Base-by-base conservation (phyloP, 2,888 invertebrate species). In the Spilarctia lutea region DNA sequence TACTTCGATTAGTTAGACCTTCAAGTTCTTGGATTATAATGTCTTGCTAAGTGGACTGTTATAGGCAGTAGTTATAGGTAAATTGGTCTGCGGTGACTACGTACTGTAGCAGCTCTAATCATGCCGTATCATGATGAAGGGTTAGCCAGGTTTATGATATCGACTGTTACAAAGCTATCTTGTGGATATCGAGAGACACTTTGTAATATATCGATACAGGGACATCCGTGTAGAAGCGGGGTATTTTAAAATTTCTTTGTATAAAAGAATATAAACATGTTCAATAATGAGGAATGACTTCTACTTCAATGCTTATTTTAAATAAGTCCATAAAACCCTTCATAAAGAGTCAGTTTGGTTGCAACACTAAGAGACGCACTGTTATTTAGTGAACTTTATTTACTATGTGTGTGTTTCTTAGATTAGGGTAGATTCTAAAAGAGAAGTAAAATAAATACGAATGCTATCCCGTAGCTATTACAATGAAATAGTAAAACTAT, bases 81-180 rank as follows among this genome's bases (percentile, higher is more conserved):
- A 27, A 39, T 4, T 7, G 18, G 20, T 20, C 30, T 39, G 65
- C n/a, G 65, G n/a, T 35, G n/a, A 66, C 1, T 13, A 39, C 18
- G 39, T n/a, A 39, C n/a, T 35, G 11, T 24, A 3, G 18, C 33
- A 30, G 65, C 65, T 65, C 18, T 8, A 33, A n/a, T 18, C 39
- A 10, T 69, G 68, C 35, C 52, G 35, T 52, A 69, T 56, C 68
- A 35, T 8, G 35, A 27, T 0, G 67, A 18, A 45, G 27, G 45
- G 30, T 6, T 56, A 13, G 11, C 8, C 3, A 60, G 60, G 27
- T 60, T 13, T 27, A 7, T 35, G 20, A 68, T 35, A 13, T 3
- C 69, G 24, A 69, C 35, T 33, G 69, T 18, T 52, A 39, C 52
- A 56, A 52, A 69, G 33, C n/a, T 69, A 52, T 52, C 48, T 52